phyloP scores from a whole-genome alignment of 2,797 vertebrate species.

The Lagodon rhomboides region DNA sequence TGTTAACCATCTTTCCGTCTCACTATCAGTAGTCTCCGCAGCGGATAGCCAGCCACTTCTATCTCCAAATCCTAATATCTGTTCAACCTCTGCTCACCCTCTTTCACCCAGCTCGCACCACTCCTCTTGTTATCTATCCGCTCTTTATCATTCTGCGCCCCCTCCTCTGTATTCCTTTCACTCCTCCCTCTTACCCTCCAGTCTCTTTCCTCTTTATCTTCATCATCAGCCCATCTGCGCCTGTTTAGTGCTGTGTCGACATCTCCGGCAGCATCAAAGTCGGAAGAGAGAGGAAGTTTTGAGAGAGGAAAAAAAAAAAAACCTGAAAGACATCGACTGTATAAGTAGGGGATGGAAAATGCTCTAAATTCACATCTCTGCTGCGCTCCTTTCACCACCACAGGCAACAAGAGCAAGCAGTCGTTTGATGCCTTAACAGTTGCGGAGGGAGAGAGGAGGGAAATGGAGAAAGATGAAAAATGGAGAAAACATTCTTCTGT shows the following conservation, averaged over 20 bases:
- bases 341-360: conserved; percentile 44
- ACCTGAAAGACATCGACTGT: conserved; percentile 54
- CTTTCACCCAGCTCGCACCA: conserved; percentile 42
- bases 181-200: conserved; percentile 36
- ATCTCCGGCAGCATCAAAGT: conserved; percentile 69
- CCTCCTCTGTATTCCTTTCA: conserved; percentile 32
- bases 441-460: conserved; percentile 44
- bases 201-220: conserved; percentile 61
- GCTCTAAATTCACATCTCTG: conserved; percentile 60
- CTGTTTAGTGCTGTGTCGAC: conserved; percentile 65
- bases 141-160: conserved; percentile 27
- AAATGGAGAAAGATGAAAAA: conserved; percentile 56
- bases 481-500: conserved; percentile 55
- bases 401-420: conserved; percentile 58
- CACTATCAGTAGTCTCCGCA: conserved; percentile 35
- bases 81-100: conserved; percentile 63
- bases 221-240: conserved; percentile 60
- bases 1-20: conserved; percentile 41
- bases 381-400: conserved; percentile 57
- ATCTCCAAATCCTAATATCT: conserved; percentile 57
- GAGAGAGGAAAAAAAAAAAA: conserved; percentile 3
- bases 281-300: conserved; percentile 48
- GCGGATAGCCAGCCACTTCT: conserved; percentile 42
- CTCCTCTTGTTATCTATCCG: conserved; percentile 56
- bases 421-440: conserved; percentile 62